Evolutionary conservation across 2,113 vertebrate genomes (phyloP), one percentile per base, ranked within the genome.

Genomic region (Clinocottus analis): DNA sequence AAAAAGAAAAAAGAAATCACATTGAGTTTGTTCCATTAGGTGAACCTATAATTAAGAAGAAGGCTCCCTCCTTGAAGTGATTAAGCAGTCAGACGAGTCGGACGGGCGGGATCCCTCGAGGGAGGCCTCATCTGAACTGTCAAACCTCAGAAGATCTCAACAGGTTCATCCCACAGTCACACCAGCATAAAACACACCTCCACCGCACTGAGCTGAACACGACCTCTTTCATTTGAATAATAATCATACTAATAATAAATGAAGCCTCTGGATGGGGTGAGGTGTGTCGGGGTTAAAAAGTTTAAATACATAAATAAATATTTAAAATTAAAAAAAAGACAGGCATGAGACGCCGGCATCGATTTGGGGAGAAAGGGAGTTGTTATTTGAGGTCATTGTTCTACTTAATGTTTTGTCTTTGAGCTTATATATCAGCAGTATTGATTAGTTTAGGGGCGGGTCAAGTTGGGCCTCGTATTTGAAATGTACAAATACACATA

Each of bases 1-100:
- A n/a, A n/a, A n/a, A 5, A 16, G 14, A 12, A 12, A 16, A 5
- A 21, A 5, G 2, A 7, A 21, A 35, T 39, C 75, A 58, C 67
- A 49, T 51, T 25, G 63, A 47, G 45, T 61, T 51, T 64, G 83
- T 70, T 82, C 73, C 47, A 85, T 83, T 75, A 85, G 63, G 72
- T 73, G 21, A 85, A 83, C 31, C 79, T 91, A 61, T 91, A 92
- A 92, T 91, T 91, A 91, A 87, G 86, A 58, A 59, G 72, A n/a
- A 66, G 63, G 25, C 77, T 78, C 49, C 73, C 75, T 84, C 55
- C 79, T 79, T 58, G 49, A 37, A 70, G 88, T 91, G 94, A 94
- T 95, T 94, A 90, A 91, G 96, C 94, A 94, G 95, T 94, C 94
- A 95, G 96, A 97, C 97, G 92, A 91, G 98, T 97, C 95, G 91